phyloP scores from a whole-genome alignment of 64 coral and sea anemone genomes.

The Pocillopora verrucosa region DNA sequence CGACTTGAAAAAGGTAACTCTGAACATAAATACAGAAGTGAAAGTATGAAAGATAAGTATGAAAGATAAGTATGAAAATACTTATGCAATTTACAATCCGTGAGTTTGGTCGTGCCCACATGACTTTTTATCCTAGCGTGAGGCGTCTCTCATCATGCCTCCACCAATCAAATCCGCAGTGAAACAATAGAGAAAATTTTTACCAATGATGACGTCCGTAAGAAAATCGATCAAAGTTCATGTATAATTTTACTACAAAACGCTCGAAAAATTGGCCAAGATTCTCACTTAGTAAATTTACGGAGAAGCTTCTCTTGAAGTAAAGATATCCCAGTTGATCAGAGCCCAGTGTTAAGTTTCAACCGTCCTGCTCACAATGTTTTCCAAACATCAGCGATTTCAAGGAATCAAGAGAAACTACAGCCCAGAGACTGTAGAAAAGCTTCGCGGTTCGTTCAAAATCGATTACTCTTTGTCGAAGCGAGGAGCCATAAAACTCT shows the following conservation, averaged over 20 bases:
- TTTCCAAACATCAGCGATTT: slow-evolving; percentile 72
- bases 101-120: too few species aligned
- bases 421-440: slow-evolving; percentile 66
- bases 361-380: slow-evolving; percentile 7
- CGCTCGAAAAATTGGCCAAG: not conserved
- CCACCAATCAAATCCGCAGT: not conserved
- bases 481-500: slow-evolving; percentile 79
- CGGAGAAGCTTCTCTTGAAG: not conserved
- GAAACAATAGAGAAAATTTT: not conserved
- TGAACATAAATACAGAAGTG: too few species aligned
- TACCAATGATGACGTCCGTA: not conserved
- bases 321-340: not conserved
- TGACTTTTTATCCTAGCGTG: too few species aligned
- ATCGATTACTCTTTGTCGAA: slow-evolving; percentile 87
- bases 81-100: too few species aligned
- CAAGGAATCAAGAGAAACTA: slow-evolving; percentile 91
- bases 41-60: too few species aligned
- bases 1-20: too few species aligned
- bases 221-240: slow-evolving; percentile 11
- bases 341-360: not conserved
- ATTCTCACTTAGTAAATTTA: not conserved
- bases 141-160: too few species aligned
- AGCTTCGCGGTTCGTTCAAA: slow-evolving; percentile 79
- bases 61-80: too few species aligned
- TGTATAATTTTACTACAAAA: not conserved